These are phyloP conservation scores for Dicerorhinus sumatrensis DNA, from an alignment of 2,113 vertebrate genomes.

Conservation along the genomic window DNA sequence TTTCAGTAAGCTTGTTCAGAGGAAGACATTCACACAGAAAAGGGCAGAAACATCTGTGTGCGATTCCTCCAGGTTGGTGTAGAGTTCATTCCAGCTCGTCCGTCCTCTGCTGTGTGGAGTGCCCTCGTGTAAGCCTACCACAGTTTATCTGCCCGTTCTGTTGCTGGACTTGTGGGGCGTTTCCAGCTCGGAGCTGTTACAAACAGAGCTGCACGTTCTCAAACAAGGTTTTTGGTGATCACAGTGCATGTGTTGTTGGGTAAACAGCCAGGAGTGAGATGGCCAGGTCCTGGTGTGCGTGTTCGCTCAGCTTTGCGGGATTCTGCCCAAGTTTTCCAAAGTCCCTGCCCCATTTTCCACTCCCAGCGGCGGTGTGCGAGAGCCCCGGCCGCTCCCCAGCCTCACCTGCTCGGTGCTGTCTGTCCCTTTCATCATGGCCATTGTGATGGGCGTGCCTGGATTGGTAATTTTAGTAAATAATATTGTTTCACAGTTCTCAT, in stretches of 20 bases:
- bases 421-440: background rate
- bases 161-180: background rate
- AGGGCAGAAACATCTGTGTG: background rate
- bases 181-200: background rate
- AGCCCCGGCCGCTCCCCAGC: background rate
- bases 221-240: background rate
- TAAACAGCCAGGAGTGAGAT: background rate
- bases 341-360: no score
- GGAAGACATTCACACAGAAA: background rate
- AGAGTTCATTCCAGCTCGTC: no score
- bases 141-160: no score
- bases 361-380: fast-evolving
- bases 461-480: background rate
- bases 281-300: background rate
- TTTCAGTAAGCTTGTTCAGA: background rate
- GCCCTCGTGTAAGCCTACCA: background rate
- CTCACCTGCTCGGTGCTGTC: background rate
- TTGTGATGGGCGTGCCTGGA: background rate
- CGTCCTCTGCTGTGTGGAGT: background rate
- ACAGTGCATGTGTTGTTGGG: background rate
- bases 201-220: background rate
- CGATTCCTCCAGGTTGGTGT: background rate
- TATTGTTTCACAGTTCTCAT: background rate
- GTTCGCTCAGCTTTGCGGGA: background rate
- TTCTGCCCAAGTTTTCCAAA: background rate